These are phyloP conservation scores for Xenopus tropicalis DNA, from an alignment of 2,113 vertebrate species.

Conservation along the genomic window UCB_Xtro_10.0 CM004446.2:87889501-87890000, in stretches of 20 bases:
- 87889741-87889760: constrained; percentile 45
- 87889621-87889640: constrained; percentile 39
- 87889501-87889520: too few species aligned
- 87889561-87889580: too few species aligned
- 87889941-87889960: too few species aligned
- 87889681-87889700: constrained; percentile 35
- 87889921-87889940: not conserved
- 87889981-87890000: too few species aligned
- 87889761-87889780: constrained; percentile 52
- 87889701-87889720: constrained; percentile 50
- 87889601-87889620: constrained; percentile 52
- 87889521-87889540: too few species aligned
- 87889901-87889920: constrained; percentile 37
- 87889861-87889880: constrained; percentile 52
- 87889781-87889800: constrained; percentile 46
- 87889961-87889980: too few species aligned
- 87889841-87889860: constrained; percentile 48
- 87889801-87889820: constrained; percentile 50
- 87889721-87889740: constrained; percentile 59
- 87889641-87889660: constrained; percentile 16
- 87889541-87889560: too few species aligned
- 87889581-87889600: not conserved
- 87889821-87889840: constrained; percentile 36
- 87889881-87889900: constrained; percentile 48
- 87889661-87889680: constrained; percentile 38